These are phyloP conservation scores for Cynaeus angustus DNA, from an alignment of 2,888 invertebrate genomes.

Conservation along the genomic window DNA sequence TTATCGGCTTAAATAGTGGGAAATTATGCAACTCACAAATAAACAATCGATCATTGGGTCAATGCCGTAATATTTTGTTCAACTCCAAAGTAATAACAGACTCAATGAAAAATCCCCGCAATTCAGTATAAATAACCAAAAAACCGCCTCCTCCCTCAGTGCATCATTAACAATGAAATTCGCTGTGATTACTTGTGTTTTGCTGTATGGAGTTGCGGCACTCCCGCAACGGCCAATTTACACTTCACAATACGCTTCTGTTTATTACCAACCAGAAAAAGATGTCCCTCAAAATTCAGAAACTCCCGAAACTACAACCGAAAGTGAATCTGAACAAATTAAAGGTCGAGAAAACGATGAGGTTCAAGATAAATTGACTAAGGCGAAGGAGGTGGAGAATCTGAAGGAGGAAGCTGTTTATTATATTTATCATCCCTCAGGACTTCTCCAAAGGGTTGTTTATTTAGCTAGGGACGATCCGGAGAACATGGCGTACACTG, in stretches of 20 bases:
- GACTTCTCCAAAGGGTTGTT: conserved; percentile 77
- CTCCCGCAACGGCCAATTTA: conserved; percentile 24
- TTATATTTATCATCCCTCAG: conserved; percentile 78
- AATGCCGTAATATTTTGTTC: conserved; percentile 35
- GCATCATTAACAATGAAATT: conserved; percentile 22
- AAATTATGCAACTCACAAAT: conserved; percentile 21
- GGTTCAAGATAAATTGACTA: conserved; percentile 53
- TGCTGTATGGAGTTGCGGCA: conserved; percentile 21
- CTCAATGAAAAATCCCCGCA: conserved; percentile 19
- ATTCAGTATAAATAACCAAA: conserved; percentile 20
- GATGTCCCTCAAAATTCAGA: conserved; percentile 45
- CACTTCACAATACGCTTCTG: conserved; percentile 30
- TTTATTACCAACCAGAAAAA: conserved; percentile 28
- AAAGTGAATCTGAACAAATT: conserved; percentile 49
- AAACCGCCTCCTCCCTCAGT: conserved; percentile 15
- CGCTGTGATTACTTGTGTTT: conserved; percentile 12
- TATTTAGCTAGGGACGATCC: conserved; percentile 75
- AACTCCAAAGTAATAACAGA: conserved; percentile 6
- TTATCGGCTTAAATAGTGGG: conserved; percentile 20
- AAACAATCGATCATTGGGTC: conserved; percentile 28
- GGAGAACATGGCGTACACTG: conserved; percentile 78
- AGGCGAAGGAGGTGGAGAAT: conserved; percentile 17
- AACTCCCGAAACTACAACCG: conserved; percentile 65
- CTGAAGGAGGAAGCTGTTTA: conserved; percentile 74
- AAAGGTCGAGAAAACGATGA: conserved; percentile 34